Evolutionary conservation across 2,797 vertebrate species (phyloP), one percentile per base, ranked within the genome.

Genomic region (Periophthalmus magnuspinnatus): DNA sequence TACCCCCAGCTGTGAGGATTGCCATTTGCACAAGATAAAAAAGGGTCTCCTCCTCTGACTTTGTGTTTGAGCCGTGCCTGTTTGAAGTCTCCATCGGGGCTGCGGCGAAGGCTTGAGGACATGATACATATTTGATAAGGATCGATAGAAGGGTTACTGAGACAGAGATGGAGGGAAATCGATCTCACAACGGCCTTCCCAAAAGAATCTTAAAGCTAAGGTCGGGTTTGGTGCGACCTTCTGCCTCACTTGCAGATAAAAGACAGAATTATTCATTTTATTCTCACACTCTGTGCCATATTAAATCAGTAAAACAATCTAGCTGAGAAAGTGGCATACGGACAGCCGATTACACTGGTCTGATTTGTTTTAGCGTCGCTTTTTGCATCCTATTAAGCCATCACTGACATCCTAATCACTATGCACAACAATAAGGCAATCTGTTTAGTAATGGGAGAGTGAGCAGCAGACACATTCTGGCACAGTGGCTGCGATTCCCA

Each of bases 81-180:
- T 89, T 88, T 90, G 87, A 89, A 90, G 87, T 88, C 84, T 88
- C 82, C 82, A 78, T 86, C 80, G 81, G 76, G 66, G 81, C 83
- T 76, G 71, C 71, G 84, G 76, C 83, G 74, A 82, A 80, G 80
- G 85, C 85, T 90, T 86, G 81, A 87, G 88, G 85, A 88, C 69
- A 63, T 90, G 87, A 90, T 92, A 92, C 91, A 92, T 91, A 92
- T 92, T 92, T 92, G 91, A 91, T 92, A 87, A 89, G 91, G 87
- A 91, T 91, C 84, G 84, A 89, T 88, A 83, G 85, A 75, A 81
- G 79, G 70, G 89, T 82, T 87, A 83, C 86, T 78, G 85, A 88
- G 86, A 82, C 84, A 85, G 76, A 78, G 85, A 87, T 82, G 81
- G 86, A 88, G 84, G 84, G 84, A 88, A 91, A 90, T 91, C 77